Percentiles rank a stretch among this genome's conserved stretches.
Conservation (phyloP, 30 jellyfish, hydroid and myxozoan genomes). For the Hydractinia echinata region DNA sequence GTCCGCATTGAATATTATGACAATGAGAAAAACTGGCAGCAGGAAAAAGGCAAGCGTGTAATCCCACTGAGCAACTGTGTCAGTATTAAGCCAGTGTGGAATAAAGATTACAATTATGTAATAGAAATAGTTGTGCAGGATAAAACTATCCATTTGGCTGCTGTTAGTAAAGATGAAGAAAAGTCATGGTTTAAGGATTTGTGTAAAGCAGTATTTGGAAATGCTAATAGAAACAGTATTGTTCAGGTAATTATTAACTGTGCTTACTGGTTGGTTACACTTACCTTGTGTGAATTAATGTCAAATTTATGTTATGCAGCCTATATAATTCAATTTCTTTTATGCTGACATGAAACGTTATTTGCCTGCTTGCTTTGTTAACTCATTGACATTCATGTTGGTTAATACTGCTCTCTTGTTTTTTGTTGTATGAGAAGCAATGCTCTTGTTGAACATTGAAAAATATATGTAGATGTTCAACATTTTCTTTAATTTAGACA, state of each 20-base stretch:
- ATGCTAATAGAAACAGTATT: conserved; percentile 81
- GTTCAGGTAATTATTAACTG: conserved; percentile 48
- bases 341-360: too few relatives aligned
- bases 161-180: conserved; percentile 92
- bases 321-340: too few relatives aligned
- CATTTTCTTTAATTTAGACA: too few relatives aligned
- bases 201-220: conserved; percentile 91
- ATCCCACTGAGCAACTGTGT: conserved; percentile 93
- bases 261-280: too few relatives aligned
- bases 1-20: conserved; percentile 95
- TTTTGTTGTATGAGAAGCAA: too few relatives aligned
- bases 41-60: conserved; percentile 89
- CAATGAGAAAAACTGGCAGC: conserved; percentile 89
- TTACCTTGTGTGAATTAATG: too few relatives aligned
- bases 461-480: too few relatives aligned
- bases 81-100: conserved; percentile 96
- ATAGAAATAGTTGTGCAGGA: conserved; percentile 89
- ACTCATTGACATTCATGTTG: too few relatives aligned
- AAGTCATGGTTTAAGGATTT: conserved; percentile 90
- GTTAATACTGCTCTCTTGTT: too few relatives aligned
- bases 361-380: too few relatives aligned
- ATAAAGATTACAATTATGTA: conserved; percentile 91
- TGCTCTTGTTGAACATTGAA: too few relatives aligned
- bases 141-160: conserved; percentile 89
- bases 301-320: too few relatives aligned